phyloP scores from a whole-genome alignment of 2,113 vertebrate genomes.

The Meriones unguiculatus region DNA sequence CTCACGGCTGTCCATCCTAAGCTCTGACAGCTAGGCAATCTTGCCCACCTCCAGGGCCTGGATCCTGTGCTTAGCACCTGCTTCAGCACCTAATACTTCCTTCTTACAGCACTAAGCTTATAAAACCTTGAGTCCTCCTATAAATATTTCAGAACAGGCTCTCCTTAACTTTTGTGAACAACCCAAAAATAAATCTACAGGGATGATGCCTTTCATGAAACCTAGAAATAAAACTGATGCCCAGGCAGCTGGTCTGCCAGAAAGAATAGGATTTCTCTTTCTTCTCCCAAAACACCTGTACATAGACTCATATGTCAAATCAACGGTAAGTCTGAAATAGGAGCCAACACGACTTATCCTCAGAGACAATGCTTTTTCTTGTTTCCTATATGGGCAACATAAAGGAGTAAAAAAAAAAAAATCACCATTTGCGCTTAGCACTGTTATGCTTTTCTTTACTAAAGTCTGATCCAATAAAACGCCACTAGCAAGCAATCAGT shows the following conservation, averaged over 20 bases:
- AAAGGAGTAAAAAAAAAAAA: neutral
- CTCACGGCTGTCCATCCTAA: neutral
- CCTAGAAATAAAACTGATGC: constrained; percentile 44
- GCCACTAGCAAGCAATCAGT: neutral
- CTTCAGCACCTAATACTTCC: neutral
- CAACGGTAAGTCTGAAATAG: constrained; percentile 9
- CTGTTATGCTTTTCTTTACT: neutral
- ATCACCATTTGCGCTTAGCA: neutral
- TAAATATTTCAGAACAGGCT: constrained; percentile 45
- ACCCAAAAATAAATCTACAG: constrained; percentile 40
- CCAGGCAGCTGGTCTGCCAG: neutral
- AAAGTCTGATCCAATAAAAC: neutral
- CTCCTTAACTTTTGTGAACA: constrained; percentile 11
- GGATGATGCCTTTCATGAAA: constrained; percentile 2
- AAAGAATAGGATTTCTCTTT: neutral
- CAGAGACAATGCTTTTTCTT: neutral
- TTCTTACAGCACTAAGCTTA: neutral
- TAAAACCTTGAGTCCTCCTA: constrained; percentile 6
- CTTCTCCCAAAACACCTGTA: neutral
- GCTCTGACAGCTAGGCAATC: neutral
- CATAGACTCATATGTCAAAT: neutral
- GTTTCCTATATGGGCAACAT: neutral
- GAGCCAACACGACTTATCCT: neutral
- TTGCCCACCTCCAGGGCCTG: neutral
- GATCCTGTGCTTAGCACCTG: neutral